A percentile compares a stretch with the other conserved stretches of the same genome.
phyloP scores from a whole-genome alignment of 2,113 vertebrate genomes.

The Gobius niger region DNA sequence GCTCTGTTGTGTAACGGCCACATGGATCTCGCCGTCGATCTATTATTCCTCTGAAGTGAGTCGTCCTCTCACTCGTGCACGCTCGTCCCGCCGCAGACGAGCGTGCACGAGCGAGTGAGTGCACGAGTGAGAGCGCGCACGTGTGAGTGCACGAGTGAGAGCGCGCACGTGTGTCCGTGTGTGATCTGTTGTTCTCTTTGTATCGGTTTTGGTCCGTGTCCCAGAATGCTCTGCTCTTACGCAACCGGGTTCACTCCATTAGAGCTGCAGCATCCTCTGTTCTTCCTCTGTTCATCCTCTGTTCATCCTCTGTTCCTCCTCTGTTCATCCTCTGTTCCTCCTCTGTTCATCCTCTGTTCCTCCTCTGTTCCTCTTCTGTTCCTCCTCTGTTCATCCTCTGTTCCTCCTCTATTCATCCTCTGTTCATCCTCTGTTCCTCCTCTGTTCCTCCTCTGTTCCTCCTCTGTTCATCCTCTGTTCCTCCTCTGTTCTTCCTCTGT shows the following conservation, averaged over 20 bases:
- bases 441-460: no score
- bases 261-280: background rate
- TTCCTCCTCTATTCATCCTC: no score
- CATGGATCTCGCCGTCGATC: background rate
- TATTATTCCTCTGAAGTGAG: background rate
- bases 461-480: no score
- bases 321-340: no score
- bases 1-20: background rate
- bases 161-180: background rate
- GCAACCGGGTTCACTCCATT: background rate
- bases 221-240: constrained; percentile 2
- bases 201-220: background rate
- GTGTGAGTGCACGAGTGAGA: background rate
- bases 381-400: no score
- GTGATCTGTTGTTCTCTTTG: background rate
- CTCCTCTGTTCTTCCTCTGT: no score
- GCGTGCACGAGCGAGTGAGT: background rate
- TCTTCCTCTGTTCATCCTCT: no score
- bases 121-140: background rate
- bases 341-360: no score
- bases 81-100: background rate
- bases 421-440: no score
- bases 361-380: no score
- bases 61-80: background rate
- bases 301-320: no score